Percentiles rank a stretch among this genome's conserved stretches.
These are phyloP conservation scores for Vulpes vulpes DNA, from an alignment of 2,113 vertebrate species.

Conservation along the genomic window DNA sequence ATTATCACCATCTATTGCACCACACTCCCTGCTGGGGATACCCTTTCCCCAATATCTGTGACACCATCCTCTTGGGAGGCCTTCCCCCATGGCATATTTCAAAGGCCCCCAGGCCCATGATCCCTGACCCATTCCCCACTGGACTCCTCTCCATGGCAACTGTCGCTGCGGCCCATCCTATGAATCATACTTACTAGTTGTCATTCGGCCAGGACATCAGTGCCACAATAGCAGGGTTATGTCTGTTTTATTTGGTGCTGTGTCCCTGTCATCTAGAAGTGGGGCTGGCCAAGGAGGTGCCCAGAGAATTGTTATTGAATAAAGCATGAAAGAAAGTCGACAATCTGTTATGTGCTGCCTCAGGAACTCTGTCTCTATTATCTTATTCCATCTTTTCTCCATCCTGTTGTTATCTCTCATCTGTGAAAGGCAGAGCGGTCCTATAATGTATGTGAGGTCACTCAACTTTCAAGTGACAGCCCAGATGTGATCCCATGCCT, in stretches of 20 bases:
- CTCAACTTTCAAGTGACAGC: neutral
- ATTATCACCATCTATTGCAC: neutral
- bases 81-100: neutral
- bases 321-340: neutral
- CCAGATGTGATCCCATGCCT: neutral
- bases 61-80: neutral
- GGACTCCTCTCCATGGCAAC: neutral
- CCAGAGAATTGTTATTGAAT: neutral
- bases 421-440: neutral
- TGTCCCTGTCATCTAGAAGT: neutral
- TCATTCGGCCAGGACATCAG: neutral
- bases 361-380: neutral
- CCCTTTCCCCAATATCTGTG: neutral
- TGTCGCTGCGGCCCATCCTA: neutral
- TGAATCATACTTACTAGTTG: too few species aligned
- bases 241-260: neutral
- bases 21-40: neutral
- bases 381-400: neutral
- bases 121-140: neutral
- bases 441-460: neutral
- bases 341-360: neutral
- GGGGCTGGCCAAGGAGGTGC: neutral
- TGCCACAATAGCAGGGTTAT: neutral
- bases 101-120: neutral
- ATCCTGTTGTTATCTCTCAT: neutral